phyloP scores from a whole-genome alignment of 92 coral and sea anemone species.

The Parazoanthus atlanticus region DNA sequence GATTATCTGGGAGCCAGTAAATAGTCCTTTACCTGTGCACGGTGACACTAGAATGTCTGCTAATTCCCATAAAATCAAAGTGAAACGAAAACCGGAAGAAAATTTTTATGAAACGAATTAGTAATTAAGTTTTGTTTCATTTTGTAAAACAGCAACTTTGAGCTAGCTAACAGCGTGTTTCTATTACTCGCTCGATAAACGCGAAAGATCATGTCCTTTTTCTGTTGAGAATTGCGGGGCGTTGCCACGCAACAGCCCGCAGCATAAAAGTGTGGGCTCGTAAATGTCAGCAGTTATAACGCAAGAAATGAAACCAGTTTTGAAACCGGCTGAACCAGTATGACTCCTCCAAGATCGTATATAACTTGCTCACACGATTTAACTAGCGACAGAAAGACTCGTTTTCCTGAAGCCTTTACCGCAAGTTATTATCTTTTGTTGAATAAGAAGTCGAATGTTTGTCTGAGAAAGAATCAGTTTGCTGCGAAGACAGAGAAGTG shows the following conservation, averaged over 20 bases:
- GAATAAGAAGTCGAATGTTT: neutral
- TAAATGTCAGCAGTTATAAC: too few species aligned
- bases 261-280: too few species aligned
- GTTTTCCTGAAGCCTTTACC: neutral
- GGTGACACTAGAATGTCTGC: neutral
- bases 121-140: neutral
- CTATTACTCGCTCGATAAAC: too few species aligned
- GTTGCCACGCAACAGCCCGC: too few species aligned
- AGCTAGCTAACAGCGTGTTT: neutral
- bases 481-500: neutral
- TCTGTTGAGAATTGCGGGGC: too few species aligned
- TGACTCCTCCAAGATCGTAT: too few species aligned
- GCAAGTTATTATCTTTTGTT: neutral
- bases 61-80: neutral
- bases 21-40: neutral
- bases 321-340: too few species aligned
- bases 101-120: neutral
- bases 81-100: neutral
- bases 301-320: too few species aligned
- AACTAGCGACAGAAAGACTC: too few species aligned
- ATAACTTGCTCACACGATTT: too few species aligned
- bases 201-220: too few species aligned
- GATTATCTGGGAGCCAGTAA: neutral
- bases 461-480: too few species aligned
- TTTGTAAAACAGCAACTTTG: neutral